Evolutionary conservation across 1,140 invertebrate genomes (phyloP), one percentile per base, ranked within the genome.

Genomic region (Sinella curviseta): DNA sequence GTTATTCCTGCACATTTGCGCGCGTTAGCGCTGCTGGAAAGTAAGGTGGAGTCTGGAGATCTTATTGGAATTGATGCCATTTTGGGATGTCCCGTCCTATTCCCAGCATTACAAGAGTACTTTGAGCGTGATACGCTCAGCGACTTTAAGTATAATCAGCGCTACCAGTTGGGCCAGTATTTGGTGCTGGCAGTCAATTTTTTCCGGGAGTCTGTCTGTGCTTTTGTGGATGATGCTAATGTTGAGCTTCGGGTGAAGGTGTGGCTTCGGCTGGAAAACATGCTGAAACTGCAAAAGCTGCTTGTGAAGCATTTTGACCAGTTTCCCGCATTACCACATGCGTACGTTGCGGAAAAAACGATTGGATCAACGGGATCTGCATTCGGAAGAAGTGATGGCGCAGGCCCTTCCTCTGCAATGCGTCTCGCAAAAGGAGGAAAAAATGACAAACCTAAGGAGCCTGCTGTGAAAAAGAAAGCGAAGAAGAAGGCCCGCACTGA

Each of bases 111-210:
- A 28, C 8, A 48, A 83, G 82, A 57, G 1, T 83, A 83, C 67
- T 81, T 57, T 31, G 35, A 77, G 8, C 35, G 28, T 8, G 33
- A 55, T 17, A 55, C 73, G 57, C 16, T 76, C 76, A 28, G 24
- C 2, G 34, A 55, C 26, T 34, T 80, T 16, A 26, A 0, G 35
- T 77, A 65, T 20, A 60, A 28, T n/a, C 67, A 81, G 31, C 57
- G 76, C 34, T 28, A 74, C 3, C 24, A 73, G 34, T 36, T 81
- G 36, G 83, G 79, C 2, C 39, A 39, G 3, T 84, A 84, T 70
- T 75, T 84, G 17, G 55, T 82, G 28, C 28, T 81, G 2, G 70
- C 75, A 20, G 78, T 84, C 1, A 84, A 84, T 57, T 84, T 80
- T 31, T 80, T 84, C 26, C 48, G 83, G 1, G 83, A 84, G 73